Conservation (phyloP, 2,113 vertebrate species). For the Bubo scandiacus region DNA sequence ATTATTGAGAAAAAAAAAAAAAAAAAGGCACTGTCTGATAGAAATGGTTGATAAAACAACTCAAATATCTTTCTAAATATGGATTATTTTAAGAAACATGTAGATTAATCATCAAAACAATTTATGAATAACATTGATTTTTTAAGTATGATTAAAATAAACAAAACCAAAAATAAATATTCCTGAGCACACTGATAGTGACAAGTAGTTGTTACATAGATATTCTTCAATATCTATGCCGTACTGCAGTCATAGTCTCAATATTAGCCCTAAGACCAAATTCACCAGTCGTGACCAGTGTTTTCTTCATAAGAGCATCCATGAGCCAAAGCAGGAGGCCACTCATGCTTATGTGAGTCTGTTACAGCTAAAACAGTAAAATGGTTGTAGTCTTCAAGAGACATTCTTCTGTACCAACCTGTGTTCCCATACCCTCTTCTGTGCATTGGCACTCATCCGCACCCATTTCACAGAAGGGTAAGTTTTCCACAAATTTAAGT, state of each 20-base stretch:
- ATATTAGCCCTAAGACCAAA: background rate
- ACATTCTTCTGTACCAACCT: background rate
- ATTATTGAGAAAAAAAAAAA: background rate
- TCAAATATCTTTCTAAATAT: background rate
- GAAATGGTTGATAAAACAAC: background rate
- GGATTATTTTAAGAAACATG: background rate
- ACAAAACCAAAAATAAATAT: background rate
- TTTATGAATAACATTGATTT: background rate
- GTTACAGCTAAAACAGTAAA: background rate
- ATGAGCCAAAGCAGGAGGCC: background rate
- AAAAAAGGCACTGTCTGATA: background rate
- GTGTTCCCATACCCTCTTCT: accelerated
- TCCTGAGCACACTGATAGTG: background rate
- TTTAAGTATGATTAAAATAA: background rate
- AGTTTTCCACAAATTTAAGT: background rate
- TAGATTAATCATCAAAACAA: background rate
- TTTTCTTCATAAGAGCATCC: background rate
- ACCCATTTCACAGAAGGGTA: background rate
- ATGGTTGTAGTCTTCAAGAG: accelerated
- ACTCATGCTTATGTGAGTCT: background rate
- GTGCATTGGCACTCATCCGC: background rate
- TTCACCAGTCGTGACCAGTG: background rate
- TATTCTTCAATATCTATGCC: background rate
- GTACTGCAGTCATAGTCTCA: background rate
- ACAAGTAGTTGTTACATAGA: background rate